A percentile compares a stretch with the other conserved stretches of the same genome.
phyloP scores from a whole-genome alignment of 2,888 invertebrate genomes.

The Hydrotaea diabolus region DNA sequence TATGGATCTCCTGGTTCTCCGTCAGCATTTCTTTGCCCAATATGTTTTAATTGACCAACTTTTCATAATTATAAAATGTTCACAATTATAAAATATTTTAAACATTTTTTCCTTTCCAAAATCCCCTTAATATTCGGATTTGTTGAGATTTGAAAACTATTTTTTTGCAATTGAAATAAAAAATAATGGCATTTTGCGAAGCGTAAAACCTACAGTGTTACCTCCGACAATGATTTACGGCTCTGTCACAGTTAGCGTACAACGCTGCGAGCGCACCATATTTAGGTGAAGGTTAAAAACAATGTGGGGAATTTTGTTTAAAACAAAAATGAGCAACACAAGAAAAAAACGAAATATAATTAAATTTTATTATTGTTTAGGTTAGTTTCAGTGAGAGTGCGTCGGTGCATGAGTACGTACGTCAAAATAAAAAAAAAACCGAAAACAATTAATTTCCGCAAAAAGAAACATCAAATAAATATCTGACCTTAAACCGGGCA shows the following conservation, averaged over 20 bases:
- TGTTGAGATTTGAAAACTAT: no score
- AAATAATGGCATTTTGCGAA: neutral
- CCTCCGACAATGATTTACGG: conserved; percentile 8
- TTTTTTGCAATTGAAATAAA: no score
- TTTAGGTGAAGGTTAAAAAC: conserved; percentile 61
- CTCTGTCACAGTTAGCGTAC: neutral
- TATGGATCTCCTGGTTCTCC: no score
- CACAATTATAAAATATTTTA: no score
- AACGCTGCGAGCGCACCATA: neutral
- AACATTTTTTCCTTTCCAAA: no score
- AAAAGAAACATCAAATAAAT: neutral
- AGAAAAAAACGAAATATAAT: conserved; percentile 29
- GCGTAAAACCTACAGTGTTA: neutral
- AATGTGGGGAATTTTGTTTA: conserved; percentile 25
- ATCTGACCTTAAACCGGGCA: neutral
- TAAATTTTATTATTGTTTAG: conserved; percentile 43
- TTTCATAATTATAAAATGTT: no score
- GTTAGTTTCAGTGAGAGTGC: conserved; percentile 30
- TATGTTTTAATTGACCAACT: no score
- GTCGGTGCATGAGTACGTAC: neutral
- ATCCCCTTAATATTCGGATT: no score
- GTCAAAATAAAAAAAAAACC: neutral
- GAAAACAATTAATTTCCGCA: conserved; percentile 26
- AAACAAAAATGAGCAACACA: no score
- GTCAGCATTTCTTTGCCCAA: no score